Percentiles rank a stretch among this genome's conserved stretches.
Evolutionary conservation across 1,140 invertebrate species (phyloP).

Genomic region (Harpegnathos saltator): DNA sequence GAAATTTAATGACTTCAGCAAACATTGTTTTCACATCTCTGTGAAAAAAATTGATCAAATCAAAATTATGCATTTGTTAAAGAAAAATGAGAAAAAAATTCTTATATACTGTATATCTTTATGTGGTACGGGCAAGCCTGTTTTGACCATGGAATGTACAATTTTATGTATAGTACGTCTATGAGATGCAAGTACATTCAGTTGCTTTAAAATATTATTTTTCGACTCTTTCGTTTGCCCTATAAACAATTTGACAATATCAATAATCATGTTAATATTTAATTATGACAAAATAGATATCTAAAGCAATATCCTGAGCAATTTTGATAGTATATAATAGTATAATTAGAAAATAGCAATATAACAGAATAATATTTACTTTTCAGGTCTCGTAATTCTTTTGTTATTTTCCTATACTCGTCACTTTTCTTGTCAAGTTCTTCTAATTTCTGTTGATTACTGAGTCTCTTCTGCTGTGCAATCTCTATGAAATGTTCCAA

Average conservation of each 20-base stretch:
- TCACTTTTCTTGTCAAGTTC: conserved; percentile 7
- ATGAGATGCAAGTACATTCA: conserved; percentile 64
- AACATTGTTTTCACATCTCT: conserved; percentile 70
- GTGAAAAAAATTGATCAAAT: conserved; percentile 38
- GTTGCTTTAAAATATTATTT: conserved; percentile 69
- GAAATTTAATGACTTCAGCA: conserved; percentile 63
- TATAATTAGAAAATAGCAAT: conserved; percentile 20
- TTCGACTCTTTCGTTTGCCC: conserved; percentile 57
- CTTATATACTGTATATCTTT: conserved; percentile 66
- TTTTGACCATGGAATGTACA: conserved; percentile 65
- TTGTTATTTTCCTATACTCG: conserved; percentile 55
- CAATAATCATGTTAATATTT: conserved; percentile 7
- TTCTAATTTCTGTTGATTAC: conserved; percentile 35
- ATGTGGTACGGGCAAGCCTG: conserved; percentile 74
- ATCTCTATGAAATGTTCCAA: conserved; percentile 55
- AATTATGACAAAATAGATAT: not conserved
- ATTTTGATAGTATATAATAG: not conserved
- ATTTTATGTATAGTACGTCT: conserved; percentile 72
- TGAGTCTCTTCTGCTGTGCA: conserved; percentile 46
- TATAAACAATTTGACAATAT: conserved; percentile 65
- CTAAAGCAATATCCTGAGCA: too few species aligned
- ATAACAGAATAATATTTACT: conserved; percentile 29
- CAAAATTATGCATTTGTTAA: not conserved
- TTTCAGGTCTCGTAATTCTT: conserved; percentile 44
- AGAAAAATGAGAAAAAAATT: not conserved